phyloP scores from a whole-genome alignment of 1,140 invertebrate species.

The Trachelipus rathkii region DNA sequence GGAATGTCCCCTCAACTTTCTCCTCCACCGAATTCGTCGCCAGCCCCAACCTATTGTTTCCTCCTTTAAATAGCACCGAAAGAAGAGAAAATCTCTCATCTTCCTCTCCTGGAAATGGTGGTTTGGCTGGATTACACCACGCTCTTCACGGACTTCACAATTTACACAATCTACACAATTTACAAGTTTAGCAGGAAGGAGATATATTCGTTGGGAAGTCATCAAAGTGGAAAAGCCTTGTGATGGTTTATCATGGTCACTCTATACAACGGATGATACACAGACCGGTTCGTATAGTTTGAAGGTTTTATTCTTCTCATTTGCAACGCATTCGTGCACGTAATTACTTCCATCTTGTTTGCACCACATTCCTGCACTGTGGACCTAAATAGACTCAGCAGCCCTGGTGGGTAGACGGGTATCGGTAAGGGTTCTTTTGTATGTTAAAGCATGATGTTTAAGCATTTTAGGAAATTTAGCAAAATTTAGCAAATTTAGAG shows the following conservation, averaged over 20 bases:
- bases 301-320: too few relatives aligned
- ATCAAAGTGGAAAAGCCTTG: not conserved
- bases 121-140: slow-evolving; percentile 39
- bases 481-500: too few relatives aligned
- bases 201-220: not conserved
- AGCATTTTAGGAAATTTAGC: too few relatives aligned
- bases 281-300: too few relatives aligned
- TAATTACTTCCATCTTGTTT: too few relatives aligned
- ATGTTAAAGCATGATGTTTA: too few relatives aligned
- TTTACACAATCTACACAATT: slow-evolving; percentile 43
- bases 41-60: not conserved
- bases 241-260: slow-evolving; percentile 60
- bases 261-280: too few relatives aligned
- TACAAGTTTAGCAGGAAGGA: slow-evolving; percentile 40
- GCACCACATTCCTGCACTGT: too few relatives aligned
- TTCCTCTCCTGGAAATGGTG: slow-evolving; percentile 8
- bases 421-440: too few relatives aligned
- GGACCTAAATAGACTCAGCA: too few relatives aligned
- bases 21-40: not conserved
- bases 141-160: slow-evolving; percentile 41
- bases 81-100: not conserved
- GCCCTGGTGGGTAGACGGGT: too few relatives aligned
- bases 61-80: not conserved
- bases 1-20: not conserved
- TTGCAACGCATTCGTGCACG: too few relatives aligned